These are phyloP conservation scores for Momotus momota DNA, from an alignment of 2,797 vertebrate genomes.

Conservation along the genomic window DNA sequence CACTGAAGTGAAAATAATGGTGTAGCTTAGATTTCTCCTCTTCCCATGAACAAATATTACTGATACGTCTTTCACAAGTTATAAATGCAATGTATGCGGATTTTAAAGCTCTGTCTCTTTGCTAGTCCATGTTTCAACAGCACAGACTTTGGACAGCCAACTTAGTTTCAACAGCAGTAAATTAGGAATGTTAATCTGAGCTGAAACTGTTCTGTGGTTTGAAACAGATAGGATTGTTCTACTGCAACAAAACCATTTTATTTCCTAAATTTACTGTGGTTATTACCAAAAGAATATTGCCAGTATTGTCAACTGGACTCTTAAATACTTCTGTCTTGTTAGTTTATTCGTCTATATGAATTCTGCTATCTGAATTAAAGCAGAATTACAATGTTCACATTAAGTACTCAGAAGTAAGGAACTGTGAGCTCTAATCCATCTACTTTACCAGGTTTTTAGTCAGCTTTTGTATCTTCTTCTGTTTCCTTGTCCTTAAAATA, in stretches of 20 bases:
- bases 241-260: background rate
- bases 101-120: background rate
- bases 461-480: background rate
- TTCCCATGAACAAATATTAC: background rate
- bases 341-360: background rate
- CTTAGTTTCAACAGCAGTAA: background rate
- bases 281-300: background rate
- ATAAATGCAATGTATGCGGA: accelerated
- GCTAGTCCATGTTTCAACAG: background rate
- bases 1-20: background rate
- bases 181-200: background rate
- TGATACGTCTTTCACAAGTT: background rate
- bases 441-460: background rate
- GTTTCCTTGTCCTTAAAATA: background rate
- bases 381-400: background rate
- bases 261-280: background rate
- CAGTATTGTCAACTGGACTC: background rate
- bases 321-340: background rate
- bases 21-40: background rate
- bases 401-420: background rate
- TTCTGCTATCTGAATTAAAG: background rate
- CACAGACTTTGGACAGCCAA: background rate
- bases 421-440: background rate
- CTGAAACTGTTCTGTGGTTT: background rate
- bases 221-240: background rate